These are phyloP conservation scores for Argya squamiceps DNA, from an alignment of 2,797 vertebrate species.

Conservation along the genomic window DNA sequence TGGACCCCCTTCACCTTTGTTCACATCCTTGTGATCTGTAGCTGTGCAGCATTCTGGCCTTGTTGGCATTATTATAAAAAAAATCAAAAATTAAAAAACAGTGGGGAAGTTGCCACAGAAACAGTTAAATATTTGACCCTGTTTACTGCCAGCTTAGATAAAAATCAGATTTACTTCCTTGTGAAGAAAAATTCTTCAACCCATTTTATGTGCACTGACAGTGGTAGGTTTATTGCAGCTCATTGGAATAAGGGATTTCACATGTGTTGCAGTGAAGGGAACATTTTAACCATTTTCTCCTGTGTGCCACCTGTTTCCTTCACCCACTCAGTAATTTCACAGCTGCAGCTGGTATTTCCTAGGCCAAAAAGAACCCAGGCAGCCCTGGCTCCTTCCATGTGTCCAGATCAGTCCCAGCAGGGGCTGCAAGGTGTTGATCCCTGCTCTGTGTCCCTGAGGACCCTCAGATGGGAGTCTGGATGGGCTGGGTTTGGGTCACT, in stretches of 20 bases:
- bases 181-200: slow-evolving; percentile 28
- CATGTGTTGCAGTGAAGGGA: slow-evolving; percentile 6
- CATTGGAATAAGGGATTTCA: slow-evolving; percentile 21
- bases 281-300: slow-evolving; percentile 45
- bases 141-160: slow-evolving; percentile 64
- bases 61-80: background rate
- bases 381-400: background rate
- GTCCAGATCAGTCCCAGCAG: background rate
- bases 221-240: background rate
- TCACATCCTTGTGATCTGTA: background rate
- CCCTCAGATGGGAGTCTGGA: fast-evolving
- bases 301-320: slow-evolving; percentile 54
- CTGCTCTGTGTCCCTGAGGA: background rate
- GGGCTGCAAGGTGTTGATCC: background rate
- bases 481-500: background rate
- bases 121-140: slow-evolving; percentile 57
- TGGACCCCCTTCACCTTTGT: background rate
- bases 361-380: background rate
- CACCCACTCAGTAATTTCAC: background rate
- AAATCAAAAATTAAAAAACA: background rate
- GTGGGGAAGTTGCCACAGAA: slow-evolving; percentile 41
- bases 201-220: slow-evolving; percentile 6
- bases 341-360: slow-evolving; percentile 23
- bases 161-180: slow-evolving; percentile 52
- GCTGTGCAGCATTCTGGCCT: background rate